phyloP scores from a whole-genome alignment of 2,797 vertebrate species.

The Otolemur crassicaudatus region DNA sequence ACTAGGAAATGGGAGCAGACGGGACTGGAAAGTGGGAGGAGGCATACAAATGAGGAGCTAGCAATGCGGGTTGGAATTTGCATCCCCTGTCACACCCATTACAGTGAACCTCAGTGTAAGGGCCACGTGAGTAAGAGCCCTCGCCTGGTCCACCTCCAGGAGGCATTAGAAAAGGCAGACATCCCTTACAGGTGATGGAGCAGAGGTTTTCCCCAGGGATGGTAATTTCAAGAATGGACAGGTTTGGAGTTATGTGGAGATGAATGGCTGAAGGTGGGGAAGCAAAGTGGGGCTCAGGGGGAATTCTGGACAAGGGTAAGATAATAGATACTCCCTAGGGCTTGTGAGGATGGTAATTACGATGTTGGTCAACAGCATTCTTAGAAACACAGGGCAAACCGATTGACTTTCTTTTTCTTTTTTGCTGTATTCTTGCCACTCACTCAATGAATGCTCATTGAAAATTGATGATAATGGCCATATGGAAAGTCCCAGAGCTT shows the following conservation, averaged over 20 bases:
- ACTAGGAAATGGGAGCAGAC: too few species aligned
- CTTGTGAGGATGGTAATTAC: neutral
- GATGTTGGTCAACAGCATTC: neutral
- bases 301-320: neutral
- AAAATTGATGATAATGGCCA: slow-evolving; percentile 52
- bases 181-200: neutral
- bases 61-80: neutral
- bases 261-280: neutral
- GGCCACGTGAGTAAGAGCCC: neutral
- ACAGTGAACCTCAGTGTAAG: too few species aligned
- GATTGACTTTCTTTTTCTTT: neutral
- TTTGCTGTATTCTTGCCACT: neutral
- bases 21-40: neutral
- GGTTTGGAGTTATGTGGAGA: neutral
- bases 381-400: neutral
- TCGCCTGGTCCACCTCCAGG: neutral
- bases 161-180: neutral
- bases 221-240: neutral
- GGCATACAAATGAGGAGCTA: neutral
- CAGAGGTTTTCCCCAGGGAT: neutral
- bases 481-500: slow-evolving; percentile 29
- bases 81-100: neutral
- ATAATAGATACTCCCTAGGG: neutral
- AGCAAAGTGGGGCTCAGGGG: neutral
- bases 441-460: neutral